Base-by-base conservation (phyloP, 2,113 vertebrate species). In the Zosterops japonicus region DNA sequence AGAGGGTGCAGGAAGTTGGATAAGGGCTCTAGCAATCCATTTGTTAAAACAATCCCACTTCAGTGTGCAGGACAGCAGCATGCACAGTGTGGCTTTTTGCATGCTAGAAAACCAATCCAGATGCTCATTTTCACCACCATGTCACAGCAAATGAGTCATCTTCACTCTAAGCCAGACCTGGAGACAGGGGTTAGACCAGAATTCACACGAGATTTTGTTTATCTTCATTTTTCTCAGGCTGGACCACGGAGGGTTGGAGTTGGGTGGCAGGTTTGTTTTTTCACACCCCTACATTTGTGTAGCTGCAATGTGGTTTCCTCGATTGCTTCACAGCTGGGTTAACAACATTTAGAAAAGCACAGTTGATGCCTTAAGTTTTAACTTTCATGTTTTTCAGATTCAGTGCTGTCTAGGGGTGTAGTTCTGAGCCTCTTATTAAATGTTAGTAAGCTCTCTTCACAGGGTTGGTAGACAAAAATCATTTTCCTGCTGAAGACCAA, bases 61-160 rank as follows among this genome's bases (percentile, higher is more conserved):
- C 33, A 55, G 24, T 0, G 0, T 0, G 1, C 35, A 31, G 63
- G 36, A 83, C 36, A 0, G 2, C 29, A 46, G n/a, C 8, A 7
- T 33, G 24, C 41, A 53, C 5, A 33, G 20, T 6, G 49, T 16
- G 50, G 55, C 8, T 44, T 55, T 77, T 59, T 41, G 35, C 31
- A 5, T 25, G 8, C 29, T 42, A n/a, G 76, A 74, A 94, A 60
- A 63, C 56, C 68, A 63, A 27, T n/a, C 63, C 81, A 88, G 52
- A 56, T 33, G 52, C 24, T 86, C 25, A 27, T 90, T 87, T 88
- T 67, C 64, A 61, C 68, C 53, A 49, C 39, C 21, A 3, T 13
- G 21, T 71, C 56, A 24, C 49, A 83, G 79, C 28, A 83, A 57
- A 68, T 65, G 76, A 75, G 20, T 83, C 60, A 53, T 42, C 79